Evolutionary conservation across 2,888 invertebrate genomes (phyloP), one percentile per base, ranked within the genome.

Genomic region (Aporophyla lueneburgensis): DNA sequence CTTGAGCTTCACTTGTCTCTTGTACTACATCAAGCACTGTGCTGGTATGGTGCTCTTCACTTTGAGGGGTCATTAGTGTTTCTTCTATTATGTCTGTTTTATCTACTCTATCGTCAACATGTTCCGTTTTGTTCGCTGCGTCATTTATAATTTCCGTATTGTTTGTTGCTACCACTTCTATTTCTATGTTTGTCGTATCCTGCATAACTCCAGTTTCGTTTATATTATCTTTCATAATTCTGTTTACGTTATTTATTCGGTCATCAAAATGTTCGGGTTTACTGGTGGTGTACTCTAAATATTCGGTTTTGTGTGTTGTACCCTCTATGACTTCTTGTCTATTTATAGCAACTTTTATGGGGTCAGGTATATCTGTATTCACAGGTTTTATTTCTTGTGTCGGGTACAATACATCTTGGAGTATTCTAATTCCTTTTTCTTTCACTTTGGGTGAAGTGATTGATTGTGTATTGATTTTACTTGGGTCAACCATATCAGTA

Each of bases 321-420:
- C 72, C 80, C 1, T 84, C 78, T n/a, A 59, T 63, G 27, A 49
- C 56, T 71, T 80, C 86, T 10, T 46, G 33, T 80, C 83, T 87
- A 58, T 83, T 80, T 79, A 76, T 40, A 79, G 79, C 59, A 9
- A 75, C 62, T 71, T 86, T 88, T 54, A 86, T 75, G 27, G 80
- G 75, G 40, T 87, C 86, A 19, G 78, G 72, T 65, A 77, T 70
- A 68, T 92, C 90, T 75, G 88, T 87, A 81, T 91, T 91, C 0
- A 93, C 89, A 14, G 93, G 93, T 85, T 93, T 93, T 72, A 94
- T 94, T 91, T 94, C 93, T 91, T 92, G 92, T n/a, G 93, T 93
- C 2, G 93, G 94, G 86, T 94, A 93, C 66, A 94, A 80, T 7
- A 93, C 93, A 85, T 93, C 92, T 77, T 92, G 89, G 53, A 89